phyloP scores from a whole-genome alignment of 2,113 vertebrate genomes.

The Calidris pugnax region DNA sequence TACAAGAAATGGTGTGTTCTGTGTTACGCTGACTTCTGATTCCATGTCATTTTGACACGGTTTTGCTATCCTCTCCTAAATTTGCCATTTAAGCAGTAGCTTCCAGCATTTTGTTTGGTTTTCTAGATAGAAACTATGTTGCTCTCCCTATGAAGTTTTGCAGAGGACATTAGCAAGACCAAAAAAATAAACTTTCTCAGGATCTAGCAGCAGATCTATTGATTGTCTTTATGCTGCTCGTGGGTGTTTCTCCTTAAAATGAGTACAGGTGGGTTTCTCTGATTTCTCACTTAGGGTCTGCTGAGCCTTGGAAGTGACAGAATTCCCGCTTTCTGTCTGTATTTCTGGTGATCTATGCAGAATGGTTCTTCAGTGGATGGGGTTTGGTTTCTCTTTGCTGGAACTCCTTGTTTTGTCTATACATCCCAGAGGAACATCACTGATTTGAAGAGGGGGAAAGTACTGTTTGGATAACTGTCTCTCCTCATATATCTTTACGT shows the following conservation, averaged over 20 bases:
- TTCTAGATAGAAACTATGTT: background rate
- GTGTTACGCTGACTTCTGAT: background rate
- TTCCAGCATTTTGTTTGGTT: background rate
- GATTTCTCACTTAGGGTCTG: background rate
- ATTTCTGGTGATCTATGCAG: background rate
- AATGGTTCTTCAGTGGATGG: background rate
- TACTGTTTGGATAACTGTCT: background rate
- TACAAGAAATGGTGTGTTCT: background rate
- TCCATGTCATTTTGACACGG: background rate
- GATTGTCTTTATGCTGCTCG: background rate
- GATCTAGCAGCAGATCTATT: background rate
- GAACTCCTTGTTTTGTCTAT: background rate
- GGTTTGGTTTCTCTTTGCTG: background rate
- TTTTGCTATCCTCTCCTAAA: background rate
- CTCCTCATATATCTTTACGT: background rate
- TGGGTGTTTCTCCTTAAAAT: background rate
- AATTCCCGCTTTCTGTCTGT: background rate
- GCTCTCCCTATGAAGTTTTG: background rate
- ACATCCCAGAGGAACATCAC: background rate
- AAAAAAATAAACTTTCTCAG: background rate
- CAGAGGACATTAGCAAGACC: background rate
- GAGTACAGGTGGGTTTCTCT: background rate
- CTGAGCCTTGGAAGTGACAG: background rate
- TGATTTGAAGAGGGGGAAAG: background rate
- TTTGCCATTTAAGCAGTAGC: background rate